Evolutionary conservation across 2,888 invertebrate genomes (phyloP), one percentile per base, ranked within the genome.

Genomic region (Tenthredo livida): DNA sequence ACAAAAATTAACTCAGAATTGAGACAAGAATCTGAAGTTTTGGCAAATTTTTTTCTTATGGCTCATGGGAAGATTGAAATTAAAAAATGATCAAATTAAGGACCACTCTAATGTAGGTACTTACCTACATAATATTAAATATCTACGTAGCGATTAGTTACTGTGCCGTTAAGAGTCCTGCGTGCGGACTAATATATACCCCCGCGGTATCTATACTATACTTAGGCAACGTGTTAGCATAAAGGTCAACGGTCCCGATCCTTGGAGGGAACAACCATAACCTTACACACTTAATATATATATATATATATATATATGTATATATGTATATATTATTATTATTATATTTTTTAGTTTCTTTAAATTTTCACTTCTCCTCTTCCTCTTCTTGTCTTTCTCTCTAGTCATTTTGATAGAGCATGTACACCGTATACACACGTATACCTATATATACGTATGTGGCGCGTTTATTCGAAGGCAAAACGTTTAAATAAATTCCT

Each of bases 161-260:
- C 73, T 43, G 1, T 47, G 73, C 40, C 40, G 73, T 37, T 73
- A 43, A 33, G 17, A 73, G n/a, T 73, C 85, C 85, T 84, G 85
- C 84, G 50, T 50, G 50, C 50, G 17, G 50, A n/a, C 50, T n/a
- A n/a, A 15, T n/a, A 50, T 50, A n/a, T 17, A 29, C 29, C 50
- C 50, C 50, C 17, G 17, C 50, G 17, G 50, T 50, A 50, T 85
- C 83, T 15, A 15, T 88, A 89, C 88, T 89, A 88, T 88, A 89
- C 88, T 89, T 88, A 89, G 90, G 89, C 89, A 87, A 85, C 84
- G 25, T 15, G 25, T 50, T 50, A 50, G 50, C 86, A 50, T 43
- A 58, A 90, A 90, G 93, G 93, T 93, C 92, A 93, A 92, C 92
- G 93, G 61, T 61, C 61, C 61, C 91, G 92, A 93, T 92, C 92